These are phyloP conservation scores for Tychaedon coryphoeus DNA, from an alignment of 2,113 vertebrate genomes.

Conservation along the genomic window DNA sequence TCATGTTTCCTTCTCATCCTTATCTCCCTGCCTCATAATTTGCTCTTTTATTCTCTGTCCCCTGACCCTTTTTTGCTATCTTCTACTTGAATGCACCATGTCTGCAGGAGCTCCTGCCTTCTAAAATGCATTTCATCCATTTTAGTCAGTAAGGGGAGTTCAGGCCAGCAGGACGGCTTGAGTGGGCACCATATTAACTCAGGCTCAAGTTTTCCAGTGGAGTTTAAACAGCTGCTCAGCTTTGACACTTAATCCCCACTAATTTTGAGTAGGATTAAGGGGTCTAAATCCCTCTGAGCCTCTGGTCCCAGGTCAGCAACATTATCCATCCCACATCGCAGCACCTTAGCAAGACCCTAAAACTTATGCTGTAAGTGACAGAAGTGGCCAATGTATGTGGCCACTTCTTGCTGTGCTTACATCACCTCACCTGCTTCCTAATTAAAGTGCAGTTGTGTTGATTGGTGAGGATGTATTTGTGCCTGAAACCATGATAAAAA, in stretches of 20 bases:
- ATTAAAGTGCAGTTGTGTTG: not conserved
- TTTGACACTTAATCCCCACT: not conserved
- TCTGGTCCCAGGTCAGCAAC: not conserved
- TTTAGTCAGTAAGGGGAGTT: not conserved
- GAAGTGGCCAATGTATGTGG: not conserved
- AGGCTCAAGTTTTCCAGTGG: not conserved
- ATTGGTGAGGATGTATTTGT: not conserved
- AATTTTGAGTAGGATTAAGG: conserved; percentile 17
- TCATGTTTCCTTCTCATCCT: not conserved
- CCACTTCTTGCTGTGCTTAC: not conserved
- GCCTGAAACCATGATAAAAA: not conserved
- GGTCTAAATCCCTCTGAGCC: not conserved
- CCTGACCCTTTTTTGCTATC: not conserved
- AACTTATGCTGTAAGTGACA: not conserved
- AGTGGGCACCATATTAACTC: not conserved
- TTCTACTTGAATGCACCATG: not conserved
- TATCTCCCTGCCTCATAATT: not conserved
- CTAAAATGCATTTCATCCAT: not conserved
- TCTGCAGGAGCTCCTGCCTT: not conserved
- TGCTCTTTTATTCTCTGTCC: not conserved
- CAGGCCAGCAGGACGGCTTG: not conserved
- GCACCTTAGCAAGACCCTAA: not conserved
- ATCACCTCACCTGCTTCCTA: not conserved
- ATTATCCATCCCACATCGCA: not conserved
- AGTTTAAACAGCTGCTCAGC: conserved; percentile 38